Evolutionary conservation across 2,113 vertebrate genomes (phyloP).

Genomic region (Equus przewalskii): DNA sequence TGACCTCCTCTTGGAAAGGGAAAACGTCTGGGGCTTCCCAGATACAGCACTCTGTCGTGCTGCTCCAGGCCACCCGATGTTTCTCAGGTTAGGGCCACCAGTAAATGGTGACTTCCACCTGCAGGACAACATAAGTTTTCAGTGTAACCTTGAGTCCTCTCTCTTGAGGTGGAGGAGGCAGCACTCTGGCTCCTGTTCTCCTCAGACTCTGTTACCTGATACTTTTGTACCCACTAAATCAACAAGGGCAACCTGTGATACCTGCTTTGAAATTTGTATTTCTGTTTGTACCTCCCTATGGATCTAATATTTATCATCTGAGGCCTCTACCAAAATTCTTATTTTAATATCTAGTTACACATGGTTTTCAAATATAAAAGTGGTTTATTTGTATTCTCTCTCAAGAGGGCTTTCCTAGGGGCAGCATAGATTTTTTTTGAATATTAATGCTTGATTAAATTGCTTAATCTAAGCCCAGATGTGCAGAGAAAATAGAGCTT

Average conservation of each 20-base stretch:
- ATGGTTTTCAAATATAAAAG: not conserved
- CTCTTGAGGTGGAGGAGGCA: not conserved
- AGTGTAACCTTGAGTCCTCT: not conserved
- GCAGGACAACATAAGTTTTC: not conserved
- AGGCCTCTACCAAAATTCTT: not conserved
- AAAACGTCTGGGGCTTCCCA: not conserved
- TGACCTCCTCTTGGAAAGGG: not conserved
- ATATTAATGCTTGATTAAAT: not conserved
- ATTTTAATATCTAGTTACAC: constrained; percentile 36
- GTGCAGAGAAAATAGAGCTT: not conserved
- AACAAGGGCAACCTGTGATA: not conserved
- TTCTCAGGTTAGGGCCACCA: not conserved
- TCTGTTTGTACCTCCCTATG: not conserved
- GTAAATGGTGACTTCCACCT: not conserved
- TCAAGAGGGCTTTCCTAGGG: not conserved
- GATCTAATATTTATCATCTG: not conserved
- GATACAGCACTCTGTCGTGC: rapidly evolving
- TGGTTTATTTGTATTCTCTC: constrained; percentile 43
- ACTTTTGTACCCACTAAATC: not conserved
- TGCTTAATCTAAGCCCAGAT: constrained; percentile 1
- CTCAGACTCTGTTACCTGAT: not conserved
- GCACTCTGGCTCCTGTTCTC: not conserved
- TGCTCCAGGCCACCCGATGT: not conserved
- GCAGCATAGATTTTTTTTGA: not conserved
- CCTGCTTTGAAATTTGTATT: constrained; percentile 12